A percentile compares a stretch with the other conserved stretches of the same genome.
Conservation (phyloP, 23 tunicate genomes). For the Trididemnum miniatum region DNA sequence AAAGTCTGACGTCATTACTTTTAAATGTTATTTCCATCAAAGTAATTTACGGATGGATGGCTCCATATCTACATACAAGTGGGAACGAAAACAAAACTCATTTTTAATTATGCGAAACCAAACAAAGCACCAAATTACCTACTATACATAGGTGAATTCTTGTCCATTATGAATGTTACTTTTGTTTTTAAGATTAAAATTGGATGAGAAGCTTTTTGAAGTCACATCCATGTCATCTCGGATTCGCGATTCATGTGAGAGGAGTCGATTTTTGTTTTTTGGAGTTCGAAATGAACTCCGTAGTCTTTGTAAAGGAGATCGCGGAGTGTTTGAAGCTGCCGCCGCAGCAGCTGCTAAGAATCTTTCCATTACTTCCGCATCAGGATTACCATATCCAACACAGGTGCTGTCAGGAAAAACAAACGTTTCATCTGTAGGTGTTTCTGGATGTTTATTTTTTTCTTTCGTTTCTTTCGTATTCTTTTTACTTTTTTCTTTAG, state of each 20-base stretch:
- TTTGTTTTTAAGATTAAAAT: background rate
- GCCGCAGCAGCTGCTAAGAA: conserved; percentile 54
- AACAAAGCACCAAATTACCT: too few species aligned
- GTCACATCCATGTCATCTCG: conserved; percentile 52
- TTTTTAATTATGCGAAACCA: too few species aligned
- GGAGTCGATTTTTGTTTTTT: conserved; percentile 29
- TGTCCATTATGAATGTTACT: conserved; percentile 8
- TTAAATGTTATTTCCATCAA: too few species aligned
- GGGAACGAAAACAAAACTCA: too few species aligned
- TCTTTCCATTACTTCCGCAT: conserved; percentile 50
- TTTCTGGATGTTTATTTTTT: background rate
- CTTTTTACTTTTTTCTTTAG: background rate
- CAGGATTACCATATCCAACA: conserved; percentile 36
- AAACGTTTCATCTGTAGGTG: background rate
- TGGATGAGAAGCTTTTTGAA: background rate
- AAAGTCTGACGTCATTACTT: too few species aligned
- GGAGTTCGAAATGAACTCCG: conserved; percentile 60
- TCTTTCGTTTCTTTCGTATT: conserved; percentile 1
- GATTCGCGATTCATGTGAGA: conserved; percentile 34
- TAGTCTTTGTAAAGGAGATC: conserved; percentile 50
- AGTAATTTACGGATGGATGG: too few species aligned
- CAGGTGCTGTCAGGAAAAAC: conserved; percentile 22
- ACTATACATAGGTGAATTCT: conserved; percentile 31
- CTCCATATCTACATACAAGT: too few species aligned
- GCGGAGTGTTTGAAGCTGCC: conserved; percentile 15